Conservation (phyloP, 2,113 vertebrate genomes). For the Pygathrix nemaeus region DNA sequence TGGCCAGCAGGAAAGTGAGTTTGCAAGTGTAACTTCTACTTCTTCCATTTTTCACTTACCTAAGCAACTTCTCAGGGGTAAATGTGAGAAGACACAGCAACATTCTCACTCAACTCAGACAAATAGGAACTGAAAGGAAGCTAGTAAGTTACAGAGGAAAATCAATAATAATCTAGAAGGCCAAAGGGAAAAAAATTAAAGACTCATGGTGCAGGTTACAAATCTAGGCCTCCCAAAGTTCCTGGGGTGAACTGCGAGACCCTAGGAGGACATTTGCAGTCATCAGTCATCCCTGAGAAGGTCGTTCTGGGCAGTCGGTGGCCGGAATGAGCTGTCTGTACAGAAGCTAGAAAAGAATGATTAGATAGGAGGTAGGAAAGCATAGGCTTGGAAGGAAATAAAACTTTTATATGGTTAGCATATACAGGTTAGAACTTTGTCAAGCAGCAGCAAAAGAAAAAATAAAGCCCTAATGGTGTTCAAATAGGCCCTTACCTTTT, state of each 20-base stretch:
- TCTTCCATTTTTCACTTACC: not conserved
- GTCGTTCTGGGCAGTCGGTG: not conserved
- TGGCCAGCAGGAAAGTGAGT: not conserved
- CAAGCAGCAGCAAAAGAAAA: not conserved
- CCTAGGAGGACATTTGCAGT: not conserved
- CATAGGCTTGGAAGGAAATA: conserved; percentile 1
- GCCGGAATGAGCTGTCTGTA: conserved; percentile 19
- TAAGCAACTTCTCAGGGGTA: not conserved
- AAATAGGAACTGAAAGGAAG: conserved; percentile 37
- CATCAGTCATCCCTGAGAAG: conserved; percentile 43
- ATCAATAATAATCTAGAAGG: conserved; percentile 64
- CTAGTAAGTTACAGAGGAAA: conserved; percentile 17
- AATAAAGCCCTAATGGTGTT: not conserved
- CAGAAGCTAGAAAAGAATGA: not conserved
- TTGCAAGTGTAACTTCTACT: not conserved
- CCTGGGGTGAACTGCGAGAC: not conserved
- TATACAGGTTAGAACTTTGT: not conserved
- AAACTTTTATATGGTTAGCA: conserved; percentile 6
- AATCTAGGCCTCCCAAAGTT: conserved; percentile 38
- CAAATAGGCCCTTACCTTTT: not conserved
- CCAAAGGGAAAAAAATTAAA: not conserved
- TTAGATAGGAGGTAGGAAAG: conserved; percentile 3
- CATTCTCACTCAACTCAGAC: not conserved
- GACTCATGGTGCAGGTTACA: not conserved
- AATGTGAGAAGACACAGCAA: not conserved